Evolutionary conservation across 2,888 invertebrate species (phyloP), one percentile per base, ranked within the genome.

Genomic region (Dinocampus coccinellae): DNA sequence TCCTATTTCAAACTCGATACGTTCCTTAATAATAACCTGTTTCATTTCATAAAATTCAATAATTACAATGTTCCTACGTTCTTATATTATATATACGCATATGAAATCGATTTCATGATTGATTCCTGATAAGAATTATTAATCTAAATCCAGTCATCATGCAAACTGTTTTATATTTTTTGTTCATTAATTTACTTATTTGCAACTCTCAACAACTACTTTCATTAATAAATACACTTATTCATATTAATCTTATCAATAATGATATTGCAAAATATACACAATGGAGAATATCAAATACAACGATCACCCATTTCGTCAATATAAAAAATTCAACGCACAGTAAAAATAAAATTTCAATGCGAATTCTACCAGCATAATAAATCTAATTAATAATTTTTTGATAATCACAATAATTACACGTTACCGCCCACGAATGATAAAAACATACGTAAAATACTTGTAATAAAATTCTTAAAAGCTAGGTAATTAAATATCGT

Each of bases 111-210:
- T 47, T 47, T 47, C 16, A 47, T 16, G 47, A 47, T 1, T 47
- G 47, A 47, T 47, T 47, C 47, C 20, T 16, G 47, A 47, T 47
- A 47, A 47, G 47, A 47, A 47, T n/a, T 47, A 16, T 16, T 47
- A 47, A 47, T 47, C 47, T 7, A 47, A 47, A 47, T 47, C n/a
- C n/a, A n/a, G 47, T 47, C 47, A 47, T 47, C 47, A 47, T 47
- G 47, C 47, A 47, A 16, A 16, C 16, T 7, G 16, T 47, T 47
- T 20, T 47, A 7, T n/a, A 20, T 47, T 16, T 47, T 16, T 16
- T 3, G 7, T n/a, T 47, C 47, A 47, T 47, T 16, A 47, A 47
- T 47, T 7, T 16, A 7, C 16, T n/a, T 1, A 20, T n/a, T 47
- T 16, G 16, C 16, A 47, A 47, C 16, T 47, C 16, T 20, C 16